These are phyloP conservation scores for Pyxicephalus adspersus DNA, from an alignment of 2,113 vertebrate species.

Conservation along the genomic window DNA sequence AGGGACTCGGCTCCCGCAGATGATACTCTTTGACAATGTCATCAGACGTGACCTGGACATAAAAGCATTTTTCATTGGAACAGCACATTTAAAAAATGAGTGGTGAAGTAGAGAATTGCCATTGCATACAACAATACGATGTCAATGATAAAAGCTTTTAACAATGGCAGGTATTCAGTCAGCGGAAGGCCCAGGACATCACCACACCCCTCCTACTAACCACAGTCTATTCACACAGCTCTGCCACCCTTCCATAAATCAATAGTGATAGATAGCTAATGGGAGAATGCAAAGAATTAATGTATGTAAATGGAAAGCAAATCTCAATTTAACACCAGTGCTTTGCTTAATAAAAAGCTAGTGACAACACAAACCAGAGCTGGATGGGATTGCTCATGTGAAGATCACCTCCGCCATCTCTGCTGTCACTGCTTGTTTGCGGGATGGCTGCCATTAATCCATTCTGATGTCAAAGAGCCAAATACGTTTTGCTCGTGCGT, in stretches of 20 bases:
- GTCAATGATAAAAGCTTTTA: constrained; percentile 46
- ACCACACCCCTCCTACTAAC: not conserved
- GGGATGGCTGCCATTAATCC: constrained; percentile 32
- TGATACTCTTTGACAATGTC: too few relatives aligned
- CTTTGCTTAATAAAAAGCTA: constrained; percentile 24
- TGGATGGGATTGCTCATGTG: not conserved
- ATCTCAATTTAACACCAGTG: constrained; percentile 13
- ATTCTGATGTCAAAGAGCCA: not conserved
- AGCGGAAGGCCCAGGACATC: not conserved
- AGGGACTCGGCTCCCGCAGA: too few relatives aligned
- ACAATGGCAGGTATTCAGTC: not conserved
- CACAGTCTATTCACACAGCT: constrained; percentile 16
- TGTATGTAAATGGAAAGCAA: constrained; percentile 26
- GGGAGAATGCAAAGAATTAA: not conserved
- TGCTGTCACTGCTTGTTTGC: constrained; percentile 25
- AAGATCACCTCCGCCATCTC: not conserved
- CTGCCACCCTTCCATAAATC: constrained; percentile 31
- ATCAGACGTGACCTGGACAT: too few relatives aligned
- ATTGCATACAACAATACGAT: constrained; percentile 20
- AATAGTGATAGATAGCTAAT: constrained; percentile 37
- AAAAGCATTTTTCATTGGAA: too few relatives aligned
- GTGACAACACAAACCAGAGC: not conserved
- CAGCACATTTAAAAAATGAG: not conserved
- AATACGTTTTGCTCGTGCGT: too few relatives aligned
- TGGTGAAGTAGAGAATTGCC: not conserved